phyloP scores from a whole-genome alignment of 1,140 invertebrate genomes.

The Temnothorax longispinosus region DNA sequence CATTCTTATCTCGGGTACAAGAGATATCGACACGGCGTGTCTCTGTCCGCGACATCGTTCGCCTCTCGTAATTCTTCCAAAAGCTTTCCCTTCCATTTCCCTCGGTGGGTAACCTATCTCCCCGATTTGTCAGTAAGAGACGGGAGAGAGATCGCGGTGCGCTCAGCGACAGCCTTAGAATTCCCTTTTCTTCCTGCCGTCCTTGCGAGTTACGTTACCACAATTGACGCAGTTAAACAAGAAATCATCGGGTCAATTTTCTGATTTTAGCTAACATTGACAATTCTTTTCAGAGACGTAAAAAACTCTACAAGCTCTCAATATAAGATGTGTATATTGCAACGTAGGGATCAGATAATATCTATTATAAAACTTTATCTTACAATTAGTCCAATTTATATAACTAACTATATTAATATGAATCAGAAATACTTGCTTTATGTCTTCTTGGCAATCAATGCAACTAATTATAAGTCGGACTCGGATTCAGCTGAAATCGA shows the following conservation, averaged over 20 bases:
- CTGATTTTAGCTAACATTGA: not conserved
- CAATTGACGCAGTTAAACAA: slow-evolving; percentile 27
- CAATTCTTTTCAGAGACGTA: not conserved
- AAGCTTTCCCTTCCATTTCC: slow-evolving; percentile 73
- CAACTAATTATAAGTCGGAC: not conserved
- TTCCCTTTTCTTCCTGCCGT: slow-evolving; percentile 45
- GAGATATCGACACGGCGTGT: slow-evolving; percentile 75
- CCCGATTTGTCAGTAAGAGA: slow-evolving; percentile 78
- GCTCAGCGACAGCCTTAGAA: slow-evolving; percentile 26
- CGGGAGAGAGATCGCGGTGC: slow-evolving; percentile 27
- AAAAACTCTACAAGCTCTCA: not conserved
- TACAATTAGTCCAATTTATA: not conserved
- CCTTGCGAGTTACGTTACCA: slow-evolving; percentile 15
- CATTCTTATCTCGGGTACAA: slow-evolving; percentile 70
- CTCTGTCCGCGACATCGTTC: slow-evolving; percentile 79
- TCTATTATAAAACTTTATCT: too few relatives aligned
- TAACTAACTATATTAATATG: not conserved
- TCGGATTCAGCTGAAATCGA: not conserved
- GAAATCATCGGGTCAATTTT: slow-evolving; percentile 46
- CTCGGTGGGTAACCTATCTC: slow-evolving; percentile 72
- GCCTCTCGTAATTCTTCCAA: slow-evolving; percentile 75
- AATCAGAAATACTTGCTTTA: not conserved
- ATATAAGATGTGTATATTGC: not conserved
- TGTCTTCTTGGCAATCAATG: not conserved
- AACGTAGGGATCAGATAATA: not conserved